Percentiles rank a stretch among this genome's conserved stretches.
These are phyloP conservation scores for Helicoverpa armigera DNA, from an alignment of 1,140 invertebrate species.

Conservation along the genomic window DNA sequence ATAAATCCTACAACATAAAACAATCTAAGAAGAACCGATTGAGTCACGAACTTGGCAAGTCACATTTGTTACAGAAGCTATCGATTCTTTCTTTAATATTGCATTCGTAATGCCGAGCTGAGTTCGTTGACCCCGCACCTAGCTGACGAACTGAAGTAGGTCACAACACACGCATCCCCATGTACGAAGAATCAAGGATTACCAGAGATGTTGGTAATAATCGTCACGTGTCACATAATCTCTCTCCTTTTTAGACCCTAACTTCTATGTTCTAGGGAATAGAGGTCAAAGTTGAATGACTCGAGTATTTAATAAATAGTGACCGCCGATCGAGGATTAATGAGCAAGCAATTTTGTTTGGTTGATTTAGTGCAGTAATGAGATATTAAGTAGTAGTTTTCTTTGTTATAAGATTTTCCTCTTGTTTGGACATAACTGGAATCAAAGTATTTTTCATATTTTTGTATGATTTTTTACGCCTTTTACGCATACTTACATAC, in stretches of 20 bases:
- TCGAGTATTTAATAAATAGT: not conserved
- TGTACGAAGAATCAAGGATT: not conserved
- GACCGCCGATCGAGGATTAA: not conserved
- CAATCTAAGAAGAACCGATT: not conserved
- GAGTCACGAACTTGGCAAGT: not conserved
- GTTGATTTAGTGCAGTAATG: slow-evolving; percentile 18
- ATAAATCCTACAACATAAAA: not conserved
- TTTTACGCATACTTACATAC: too few relatives aligned
- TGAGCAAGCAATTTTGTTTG: slow-evolving; percentile 13
- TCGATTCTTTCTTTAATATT: slow-evolving; percentile 28
- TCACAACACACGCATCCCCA: slow-evolving; percentile 15
- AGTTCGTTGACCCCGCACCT: slow-evolving; percentile 16
- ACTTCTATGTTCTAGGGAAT: slow-evolving; percentile 1
- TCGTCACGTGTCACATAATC: slow-evolving; percentile 12
- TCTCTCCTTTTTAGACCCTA: not conserved
- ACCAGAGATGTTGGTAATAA: not conserved
- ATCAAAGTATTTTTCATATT: too few relatives aligned
- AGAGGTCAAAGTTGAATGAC: slow-evolving; percentile 28
- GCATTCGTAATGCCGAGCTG: slow-evolving; percentile 21
- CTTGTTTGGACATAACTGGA: too few relatives aligned
- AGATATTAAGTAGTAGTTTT: slow-evolving; percentile 7
- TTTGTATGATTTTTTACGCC: too few relatives aligned
- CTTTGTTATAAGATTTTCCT: not conserved
- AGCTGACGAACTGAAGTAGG: slow-evolving; percentile 16
- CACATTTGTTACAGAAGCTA: not conserved